Evolutionary conservation across 2,888 invertebrate genomes (phyloP).

Genomic region (Eristalis tenax): DNA sequence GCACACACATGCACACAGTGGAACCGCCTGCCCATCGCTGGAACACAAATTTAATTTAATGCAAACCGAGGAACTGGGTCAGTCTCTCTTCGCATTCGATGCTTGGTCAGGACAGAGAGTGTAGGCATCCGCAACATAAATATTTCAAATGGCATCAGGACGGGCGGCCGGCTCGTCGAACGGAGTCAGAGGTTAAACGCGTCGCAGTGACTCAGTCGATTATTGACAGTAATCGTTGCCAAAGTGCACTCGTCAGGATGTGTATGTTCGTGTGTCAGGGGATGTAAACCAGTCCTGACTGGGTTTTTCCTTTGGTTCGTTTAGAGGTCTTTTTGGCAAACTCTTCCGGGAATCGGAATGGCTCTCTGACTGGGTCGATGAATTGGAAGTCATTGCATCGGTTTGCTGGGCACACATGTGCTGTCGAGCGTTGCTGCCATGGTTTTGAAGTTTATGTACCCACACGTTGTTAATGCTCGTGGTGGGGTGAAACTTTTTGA

Average conservation of each 20-base stretch:
- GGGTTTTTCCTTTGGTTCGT: background rate
- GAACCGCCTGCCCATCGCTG: background rate
- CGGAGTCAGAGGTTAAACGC: conserved; percentile 52
- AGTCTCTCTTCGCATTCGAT: background rate
- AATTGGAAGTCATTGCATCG: conserved; percentile 47
- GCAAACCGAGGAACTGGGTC: conserved; percentile 57
- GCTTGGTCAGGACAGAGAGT: conserved; percentile 7
- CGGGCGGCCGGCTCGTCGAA: background rate
- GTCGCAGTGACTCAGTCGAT: background rate
- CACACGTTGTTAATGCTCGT: background rate
- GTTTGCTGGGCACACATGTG: too few relatives aligned
- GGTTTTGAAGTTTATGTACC: background rate
- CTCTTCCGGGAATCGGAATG: background rate
- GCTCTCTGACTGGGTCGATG: conserved; percentile 2
- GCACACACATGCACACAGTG: background rate
- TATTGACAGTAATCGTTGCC: conserved; percentile 34
- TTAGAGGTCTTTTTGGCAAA: conserved; percentile 21
- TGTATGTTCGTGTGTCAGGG: background rate
- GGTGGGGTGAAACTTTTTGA: background rate
- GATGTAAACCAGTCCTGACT: conserved; percentile 3
- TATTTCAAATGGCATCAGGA: conserved; percentile 36
- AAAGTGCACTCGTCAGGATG: background rate
- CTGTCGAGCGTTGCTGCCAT: background rate
- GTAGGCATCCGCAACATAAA: conserved; percentile 20
- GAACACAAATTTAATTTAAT: conserved; percentile 53